A percentile compares a stretch with the other conserved stretches of the same genome.
Conservation (phyloP, 1,140 invertebrate species). For the Panagrolaimus sp. region DNA sequence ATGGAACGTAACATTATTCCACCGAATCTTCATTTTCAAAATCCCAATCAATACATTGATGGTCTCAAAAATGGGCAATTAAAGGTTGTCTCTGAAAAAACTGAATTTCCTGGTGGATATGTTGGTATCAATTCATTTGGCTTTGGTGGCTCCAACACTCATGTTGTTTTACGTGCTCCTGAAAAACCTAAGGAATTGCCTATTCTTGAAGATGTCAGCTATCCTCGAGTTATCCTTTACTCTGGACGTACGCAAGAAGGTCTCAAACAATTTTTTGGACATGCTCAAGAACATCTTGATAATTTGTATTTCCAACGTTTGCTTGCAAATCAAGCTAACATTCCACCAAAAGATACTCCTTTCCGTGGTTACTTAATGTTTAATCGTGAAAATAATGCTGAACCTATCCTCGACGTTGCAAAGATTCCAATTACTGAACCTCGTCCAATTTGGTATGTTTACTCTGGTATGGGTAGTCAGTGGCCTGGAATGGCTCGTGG, state of each 20-base stretch:
- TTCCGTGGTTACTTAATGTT: conserved; percentile 32
- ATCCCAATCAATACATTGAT: conserved; percentile 80
- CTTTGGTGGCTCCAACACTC: conserved; percentile 92
- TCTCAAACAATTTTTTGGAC: conserved; percentile 66
- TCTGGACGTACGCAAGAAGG: conserved; percentile 79
- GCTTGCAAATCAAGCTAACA: conserved; percentile 48
- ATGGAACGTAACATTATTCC: conserved; percentile 82
- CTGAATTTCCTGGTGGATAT: conserved; percentile 75
- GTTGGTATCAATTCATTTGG: conserved; percentile 90
- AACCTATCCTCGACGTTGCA: conserved; percentile 60
- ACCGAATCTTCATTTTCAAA: conserved; percentile 78
- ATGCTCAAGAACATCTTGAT: conserved; percentile 61
- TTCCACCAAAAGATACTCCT: conserved; percentile 55
- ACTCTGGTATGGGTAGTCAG: conserved; percentile 92
- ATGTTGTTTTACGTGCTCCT: conserved; percentile 68
- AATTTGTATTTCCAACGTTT: conserved; percentile 49
- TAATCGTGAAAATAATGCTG: conserved; percentile 25
- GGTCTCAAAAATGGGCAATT: conserved; percentile 77
- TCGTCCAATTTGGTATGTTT: conserved; percentile 83
- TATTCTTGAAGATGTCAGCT: conserved; percentile 43
- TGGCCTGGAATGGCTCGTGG: conserved; percentile 86
- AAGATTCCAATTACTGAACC: conserved; percentile 61
- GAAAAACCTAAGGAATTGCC: conserved; percentile 61
- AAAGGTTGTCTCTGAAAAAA: conserved; percentile 75
- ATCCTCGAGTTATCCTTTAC: conserved; percentile 70